Evolutionary conservation across 2,113 vertebrate species (phyloP).

Genomic region (Perca schrenkii): DNA sequence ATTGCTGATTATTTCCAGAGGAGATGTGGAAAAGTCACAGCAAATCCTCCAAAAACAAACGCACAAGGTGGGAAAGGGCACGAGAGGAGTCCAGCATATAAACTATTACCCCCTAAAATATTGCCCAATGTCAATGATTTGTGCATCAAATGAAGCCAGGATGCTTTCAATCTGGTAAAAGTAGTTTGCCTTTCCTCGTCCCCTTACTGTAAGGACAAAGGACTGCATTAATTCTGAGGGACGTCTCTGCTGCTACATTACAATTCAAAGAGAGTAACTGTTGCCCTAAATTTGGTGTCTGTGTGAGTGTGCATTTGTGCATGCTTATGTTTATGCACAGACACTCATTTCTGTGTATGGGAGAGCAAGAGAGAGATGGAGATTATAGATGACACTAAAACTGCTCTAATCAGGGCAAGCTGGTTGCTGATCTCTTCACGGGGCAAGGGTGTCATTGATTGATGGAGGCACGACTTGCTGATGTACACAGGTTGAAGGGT

Average conservation of each 20-base stretch:
- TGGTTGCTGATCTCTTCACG: conserved; percentile 71
- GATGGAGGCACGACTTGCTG: conserved; percentile 70
- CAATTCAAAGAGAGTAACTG: conserved; percentile 56
- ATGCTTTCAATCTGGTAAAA: conserved; percentile 51
- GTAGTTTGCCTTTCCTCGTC: conserved; percentile 49
- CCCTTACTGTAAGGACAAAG: conserved; percentile 65
- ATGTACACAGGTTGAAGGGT: conserved; percentile 62
- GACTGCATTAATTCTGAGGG: conserved; percentile 58
- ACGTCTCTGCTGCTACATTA: conserved; percentile 61
- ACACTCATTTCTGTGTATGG: conserved; percentile 2
- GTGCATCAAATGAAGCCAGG: conserved; percentile 40
- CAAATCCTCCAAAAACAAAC: conserved; percentile 52
- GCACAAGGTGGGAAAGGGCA: conserved; percentile 37
- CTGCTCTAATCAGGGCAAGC: conserved; percentile 74
- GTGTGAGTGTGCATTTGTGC: conserved; percentile 13
- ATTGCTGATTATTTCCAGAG: conserved; percentile 45
- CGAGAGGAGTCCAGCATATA: conserved; percentile 42
- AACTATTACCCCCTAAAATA: conserved; percentile 47
- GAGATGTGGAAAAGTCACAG: conserved; percentile 47
- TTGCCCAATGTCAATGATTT: conserved; percentile 45
- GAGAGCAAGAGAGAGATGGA: conserved; percentile 6
- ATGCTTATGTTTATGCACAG: conserved; percentile 13
- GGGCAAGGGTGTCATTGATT: conserved; percentile 65
- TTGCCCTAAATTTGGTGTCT: conserved; percentile 68
- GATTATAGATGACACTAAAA: conserved; percentile 66